phyloP scores from a whole-genome alignment of 2,797 vertebrate genomes.

The Dendrocincla fuliginosa region DNA sequence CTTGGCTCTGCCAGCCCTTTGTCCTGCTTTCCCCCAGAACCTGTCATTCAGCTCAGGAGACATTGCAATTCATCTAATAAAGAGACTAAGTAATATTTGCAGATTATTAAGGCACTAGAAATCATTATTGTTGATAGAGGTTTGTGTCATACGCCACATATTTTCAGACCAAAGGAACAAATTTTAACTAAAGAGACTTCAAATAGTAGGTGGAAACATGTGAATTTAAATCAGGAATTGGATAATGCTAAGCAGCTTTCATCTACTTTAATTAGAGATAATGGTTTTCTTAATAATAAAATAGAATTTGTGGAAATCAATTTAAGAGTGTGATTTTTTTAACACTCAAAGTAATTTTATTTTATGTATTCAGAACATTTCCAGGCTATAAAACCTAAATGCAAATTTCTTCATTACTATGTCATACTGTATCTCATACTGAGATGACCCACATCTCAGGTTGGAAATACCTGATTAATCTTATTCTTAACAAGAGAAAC shows the following conservation, averaged over 20 bases:
- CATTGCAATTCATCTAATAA: background rate
- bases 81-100: background rate
- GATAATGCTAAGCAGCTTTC: slow-evolving; percentile 25
- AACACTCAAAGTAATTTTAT: background rate
- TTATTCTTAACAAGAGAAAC: background rate
- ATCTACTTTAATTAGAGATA: slow-evolving; percentile 13
- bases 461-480: background rate
- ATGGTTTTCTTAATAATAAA: slow-evolving; percentile 19
- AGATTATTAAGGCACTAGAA: background rate
- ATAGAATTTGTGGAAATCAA: slow-evolving; percentile 23
- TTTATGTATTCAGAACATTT: background rate
- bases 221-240: slow-evolving; percentile 23
- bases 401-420: background rate
- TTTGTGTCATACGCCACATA: background rate
- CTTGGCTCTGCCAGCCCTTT: background rate
- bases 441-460: background rate
- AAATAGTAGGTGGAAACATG: slow-evolving; percentile 14
- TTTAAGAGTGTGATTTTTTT: background rate
- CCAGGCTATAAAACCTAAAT: background rate
- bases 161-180: slow-evolving; percentile 25
- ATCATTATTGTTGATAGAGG: background rate
- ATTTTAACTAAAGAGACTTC: slow-evolving; percentile 6
- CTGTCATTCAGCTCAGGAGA: background rate
- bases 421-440: background rate
- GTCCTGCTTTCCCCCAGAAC: background rate